Conservation (phyloP, 1,140 invertebrate genomes). For the Lasioglossum albipes region DNA sequence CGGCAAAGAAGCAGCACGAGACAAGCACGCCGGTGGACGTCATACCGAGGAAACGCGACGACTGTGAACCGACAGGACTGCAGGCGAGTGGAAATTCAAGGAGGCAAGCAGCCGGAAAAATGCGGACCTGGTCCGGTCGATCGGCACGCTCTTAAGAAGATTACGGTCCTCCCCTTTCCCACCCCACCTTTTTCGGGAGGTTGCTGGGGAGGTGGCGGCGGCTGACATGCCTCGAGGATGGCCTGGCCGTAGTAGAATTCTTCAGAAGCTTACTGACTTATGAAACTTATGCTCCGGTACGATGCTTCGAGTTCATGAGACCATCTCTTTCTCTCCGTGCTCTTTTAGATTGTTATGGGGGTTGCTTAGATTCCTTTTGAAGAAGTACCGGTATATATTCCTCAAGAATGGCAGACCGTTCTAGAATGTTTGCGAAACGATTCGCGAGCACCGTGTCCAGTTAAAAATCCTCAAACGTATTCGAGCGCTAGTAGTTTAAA, state of each 20-base stretch:
- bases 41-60: slow-evolving; percentile 50
- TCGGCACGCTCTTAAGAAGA: slow-evolving; percentile 67
- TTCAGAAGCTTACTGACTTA: slow-evolving; percentile 40
- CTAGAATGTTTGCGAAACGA: not conserved
- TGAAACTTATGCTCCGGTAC: slow-evolving; percentile 26
- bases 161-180: slow-evolving; percentile 42
- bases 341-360: not conserved
- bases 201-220: not conserved
- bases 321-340: too few relatives aligned
- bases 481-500: not conserved
- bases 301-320: slow-evolving; percentile 1
- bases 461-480: not conserved
- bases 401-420: not conserved
- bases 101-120: slow-evolving; percentile 65
- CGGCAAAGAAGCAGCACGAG: not conserved
- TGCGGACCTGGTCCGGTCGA: slow-evolving; percentile 55
- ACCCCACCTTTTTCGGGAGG: slow-evolving; percentile 1
- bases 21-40: slow-evolving; percentile 1
- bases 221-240: not conserved
- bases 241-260: slow-evolving; percentile 24
- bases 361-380: not conserved
- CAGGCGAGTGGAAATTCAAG: slow-evolving; percentile 63
- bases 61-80: slow-evolving; percentile 45
- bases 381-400: not conserved
- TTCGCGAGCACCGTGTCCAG: not conserved